Evolutionary conservation across 2,797 vertebrate genomes (phyloP), one percentile per base, ranked within the genome.

Genomic region (Hydrolagus colliei): DNA sequence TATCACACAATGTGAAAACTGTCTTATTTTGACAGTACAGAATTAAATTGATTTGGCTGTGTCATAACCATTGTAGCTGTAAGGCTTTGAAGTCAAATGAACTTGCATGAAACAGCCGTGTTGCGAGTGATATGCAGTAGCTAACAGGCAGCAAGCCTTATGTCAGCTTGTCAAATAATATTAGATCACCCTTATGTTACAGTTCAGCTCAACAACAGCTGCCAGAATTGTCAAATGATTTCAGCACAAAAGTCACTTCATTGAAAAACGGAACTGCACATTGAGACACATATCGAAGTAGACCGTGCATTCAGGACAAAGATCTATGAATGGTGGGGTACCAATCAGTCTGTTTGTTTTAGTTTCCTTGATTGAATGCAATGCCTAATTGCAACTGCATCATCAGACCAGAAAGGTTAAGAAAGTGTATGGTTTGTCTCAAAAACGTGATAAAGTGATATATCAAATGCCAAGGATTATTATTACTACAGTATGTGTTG

Each of bases 141-240:
- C 79, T 82, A 65, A 82, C 63, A 76, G 74, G 59, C 73, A 74
- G 35, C 11, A 76, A 76, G 32, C 18, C 41, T 76, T 59, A 59
- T 52, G 75, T 77, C 32, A 20, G 79, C 14, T 41, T 84, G 79
- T 84, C 79, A 71, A 84, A 52, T 71, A 52, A 10, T 71, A 16
- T 71, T 67, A 84, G 22, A 52, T 35, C 27, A 67, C 61, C 27
- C n/a, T 65, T 32, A 35, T 80, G 78, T 80, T 41, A 11, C 32
- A 8, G 27, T 71, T 12, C 10, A 41, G 79, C 71, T 84, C 16
- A n/a, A 52, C 79, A 68, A 41, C 18, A 71, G 52, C 75, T 77
- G 75, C 75, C 20, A 77, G 75, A 1, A 9, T 84, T 71, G 67
- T 71, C 32, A 52, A 71, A 71, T 18, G 2, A 68, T 71, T 14